Evolutionary conservation across 2,113 vertebrate genomes (phyloP), one percentile per base, ranked within the genome.

Genomic region (Platichthys flesus): DNA sequence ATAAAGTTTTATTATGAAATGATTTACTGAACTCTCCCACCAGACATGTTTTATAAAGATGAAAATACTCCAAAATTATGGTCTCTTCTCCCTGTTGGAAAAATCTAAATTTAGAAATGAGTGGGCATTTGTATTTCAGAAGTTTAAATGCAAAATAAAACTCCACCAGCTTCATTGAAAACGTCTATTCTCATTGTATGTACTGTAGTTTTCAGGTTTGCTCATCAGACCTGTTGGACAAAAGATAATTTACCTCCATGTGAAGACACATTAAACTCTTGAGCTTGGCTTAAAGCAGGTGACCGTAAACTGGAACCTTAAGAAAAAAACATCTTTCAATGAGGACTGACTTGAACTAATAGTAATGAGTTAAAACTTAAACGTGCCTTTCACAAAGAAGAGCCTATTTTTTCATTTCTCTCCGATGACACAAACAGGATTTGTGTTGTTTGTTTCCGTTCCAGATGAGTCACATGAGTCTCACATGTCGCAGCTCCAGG

Each of bases 381-480:
- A 47, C 1, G 14, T 14, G 1, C 47, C 20, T 55, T 37, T 59
- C 37, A 23, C 4, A 60, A 37, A 40, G 23, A 55, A 61, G n/a
- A 54, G 28, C 10, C 13, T 7, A 5, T n/a, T 14, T n/a, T 14
- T 15, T 23, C 0, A 1, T 16, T 58, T 28, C 28, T 42, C 16
- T n/a, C 0, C 58, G 24, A 78, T 57, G 0, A 51, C 21, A 15
- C 28, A 24, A 72, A 47, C 8, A 4, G 31, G 3, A 40, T 24
- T 55, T 37, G 35, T 8, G 13, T 42, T 42, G 40, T 42, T 42
- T 55, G 14, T 54, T 66, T 68, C 20, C 42, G 42, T 45, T 60
- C 62, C 47, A 57, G 18, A 21, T 26, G n/a, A 66, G 0, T 78
- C 60, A 88, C 59, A 55, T 26, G 69, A 81, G 31, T 64, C 57